phyloP scores from a whole-genome alignment of 2,888 invertebrate species.

The Dryobota labecula region DNA sequence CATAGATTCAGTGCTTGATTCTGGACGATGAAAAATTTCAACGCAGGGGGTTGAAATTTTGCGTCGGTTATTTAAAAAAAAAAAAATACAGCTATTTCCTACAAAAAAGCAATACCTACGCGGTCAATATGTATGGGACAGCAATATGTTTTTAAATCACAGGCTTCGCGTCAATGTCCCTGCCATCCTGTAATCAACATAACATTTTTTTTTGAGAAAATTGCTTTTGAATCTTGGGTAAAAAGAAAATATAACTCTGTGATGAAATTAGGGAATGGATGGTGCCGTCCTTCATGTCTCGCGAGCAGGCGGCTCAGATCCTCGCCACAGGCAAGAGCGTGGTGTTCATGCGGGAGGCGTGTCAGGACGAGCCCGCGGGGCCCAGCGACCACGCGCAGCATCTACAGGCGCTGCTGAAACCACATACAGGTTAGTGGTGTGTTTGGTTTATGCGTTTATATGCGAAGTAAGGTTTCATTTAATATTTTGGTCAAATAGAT shows the following conservation, averaged over 20 bases:
- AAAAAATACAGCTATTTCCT: too few species aligned
- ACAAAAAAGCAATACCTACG: too few species aligned
- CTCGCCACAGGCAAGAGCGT: constrained; percentile 98
- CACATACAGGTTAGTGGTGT: constrained; percentile 73
- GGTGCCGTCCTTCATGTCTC: constrained; percentile 97
- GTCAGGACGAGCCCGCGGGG: constrained; percentile 93
- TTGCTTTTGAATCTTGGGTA: neutral
- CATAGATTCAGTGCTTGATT: too few species aligned
- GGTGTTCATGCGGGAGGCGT: constrained; percentile 97
- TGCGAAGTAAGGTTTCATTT: neutral
- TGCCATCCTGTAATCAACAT: neutral
- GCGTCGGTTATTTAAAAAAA: too few species aligned
- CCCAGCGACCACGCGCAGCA: constrained; percentile 91
- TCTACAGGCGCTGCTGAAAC: constrained; percentile 91
- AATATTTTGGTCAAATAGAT: too few species aligned
- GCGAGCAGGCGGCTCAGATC: constrained; percentile 96
- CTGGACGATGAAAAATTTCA: too few species aligned
- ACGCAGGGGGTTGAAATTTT: too few species aligned
- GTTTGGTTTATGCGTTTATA: neutral
- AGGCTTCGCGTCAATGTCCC: too few species aligned
- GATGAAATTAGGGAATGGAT: constrained; percentile 92
- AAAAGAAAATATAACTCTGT: neutral
- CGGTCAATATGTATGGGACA: too few species aligned
- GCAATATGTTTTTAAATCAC: too few species aligned
- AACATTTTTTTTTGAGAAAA: neutral